These are phyloP conservation scores for Gonocerus acuteangulatus DNA, from an alignment of 2,888 invertebrate species.

Conservation along the genomic window DNA sequence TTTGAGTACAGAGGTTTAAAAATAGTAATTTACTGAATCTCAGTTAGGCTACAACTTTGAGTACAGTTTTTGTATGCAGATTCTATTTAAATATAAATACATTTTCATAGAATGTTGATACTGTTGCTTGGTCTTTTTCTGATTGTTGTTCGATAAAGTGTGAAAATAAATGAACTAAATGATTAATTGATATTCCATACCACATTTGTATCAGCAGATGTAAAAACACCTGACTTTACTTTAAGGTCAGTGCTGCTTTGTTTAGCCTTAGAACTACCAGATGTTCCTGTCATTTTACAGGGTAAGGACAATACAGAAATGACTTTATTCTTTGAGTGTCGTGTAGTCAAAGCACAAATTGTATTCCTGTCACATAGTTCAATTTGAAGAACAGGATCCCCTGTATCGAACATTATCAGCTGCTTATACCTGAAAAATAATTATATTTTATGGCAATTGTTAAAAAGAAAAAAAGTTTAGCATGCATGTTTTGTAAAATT, in stretches of 20 bases:
- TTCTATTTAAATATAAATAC: too few relatives aligned
- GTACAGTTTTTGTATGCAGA: too few relatives aligned
- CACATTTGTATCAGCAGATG: not conserved
- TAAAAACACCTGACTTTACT: conserved; percentile 2
- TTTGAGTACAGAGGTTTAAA: too few relatives aligned
- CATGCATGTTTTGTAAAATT: too few relatives aligned
- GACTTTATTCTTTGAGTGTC: not conserved
- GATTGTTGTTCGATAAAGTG: too few relatives aligned
- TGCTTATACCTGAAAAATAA: conserved; percentile 28
- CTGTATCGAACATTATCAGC: conserved; percentile 30
- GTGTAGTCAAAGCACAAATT: conserved; percentile 6
- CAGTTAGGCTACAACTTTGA: too few relatives aligned
- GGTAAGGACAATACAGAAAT: conserved; percentile 1
- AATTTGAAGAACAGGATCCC: conserved; percentile 21
- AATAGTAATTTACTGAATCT: too few relatives aligned
- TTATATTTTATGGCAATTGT: not conserved
- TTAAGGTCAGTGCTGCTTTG: conserved; percentile 6
- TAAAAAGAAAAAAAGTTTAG: too few relatives aligned
- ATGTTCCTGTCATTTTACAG: conserved; percentile 3
- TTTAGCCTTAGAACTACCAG: not conserved
- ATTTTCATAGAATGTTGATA: too few relatives aligned
- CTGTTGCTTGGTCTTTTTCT: too few relatives aligned
- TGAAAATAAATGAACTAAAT: too few relatives aligned
- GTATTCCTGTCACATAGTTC: conserved; percentile 20
- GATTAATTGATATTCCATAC: too few relatives aligned